Base-by-base conservation (phyloP, 2,888 invertebrate species). In the Trachelus stipa region DNA sequence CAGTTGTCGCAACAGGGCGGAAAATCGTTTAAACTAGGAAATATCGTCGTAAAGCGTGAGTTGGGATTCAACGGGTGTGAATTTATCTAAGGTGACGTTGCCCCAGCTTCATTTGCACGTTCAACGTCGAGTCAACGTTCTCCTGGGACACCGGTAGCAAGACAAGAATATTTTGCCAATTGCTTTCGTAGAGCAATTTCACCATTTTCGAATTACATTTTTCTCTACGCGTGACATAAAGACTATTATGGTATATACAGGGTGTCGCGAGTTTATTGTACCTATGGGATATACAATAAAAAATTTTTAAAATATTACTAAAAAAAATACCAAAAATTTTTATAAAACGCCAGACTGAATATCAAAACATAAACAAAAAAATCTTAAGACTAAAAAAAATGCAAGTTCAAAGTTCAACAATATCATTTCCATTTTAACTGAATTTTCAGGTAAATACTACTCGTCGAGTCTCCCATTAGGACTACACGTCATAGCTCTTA, bases 401-500 rank as follows among this genome's bases (percentile, higher is more conserved):
- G 0, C 23, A 56, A 56, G 9, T 56, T 56, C 23, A 23, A 56
- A 56, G 23, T 23, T 56, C 56, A 56, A 56, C 23, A 56, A 56
- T 23, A 56, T 9, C 0, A 56, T 23, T 40, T 23, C 23, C 56
- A 56, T 23, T 56, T 80, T 86, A 87, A 87, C 84, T 80, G 82
- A 84, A 87, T 87, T 87, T 86, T 84, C 85, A 82, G 85, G 84
- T 84, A 83, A 87, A 87, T 85, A 85, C 85, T 83, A 83, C 83
- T 81, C 83, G 85, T 84, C 84, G 83, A 83, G 83, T 84, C 83
- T 82, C 83, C 88, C 87, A 89, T 89, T 89, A 88, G 86, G 84
- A 81, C 80, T 83, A 88, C 89, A 88, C 84, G 88, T 83, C 84
- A 84, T 87, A 82, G 89, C 88, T 89, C 85, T 89, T 85, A 88